Conservation (phyloP, 2,888 invertebrate species). For the Aricia artaxerxes region DNA sequence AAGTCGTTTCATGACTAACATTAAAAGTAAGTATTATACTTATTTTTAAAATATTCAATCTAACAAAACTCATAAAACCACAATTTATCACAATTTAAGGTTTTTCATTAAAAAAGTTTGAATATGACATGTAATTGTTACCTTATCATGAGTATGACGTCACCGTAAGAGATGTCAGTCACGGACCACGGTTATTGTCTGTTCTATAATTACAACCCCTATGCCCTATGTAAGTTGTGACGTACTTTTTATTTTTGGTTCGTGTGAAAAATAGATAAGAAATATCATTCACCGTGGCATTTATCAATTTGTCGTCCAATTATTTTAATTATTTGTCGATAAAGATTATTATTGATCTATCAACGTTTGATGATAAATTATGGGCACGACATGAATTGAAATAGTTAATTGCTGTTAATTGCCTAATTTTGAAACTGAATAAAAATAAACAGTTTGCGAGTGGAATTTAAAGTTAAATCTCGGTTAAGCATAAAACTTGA, state of each 20-base stretch:
- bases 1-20: no score
- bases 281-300: not conserved
- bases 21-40: no score
- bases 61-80: no score
- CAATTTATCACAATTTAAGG: no score
- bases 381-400: not conserved
- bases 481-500: no score
- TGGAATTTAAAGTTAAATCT: no score
- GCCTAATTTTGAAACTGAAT: not conserved
- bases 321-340: constrained; percentile 3
- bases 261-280: not conserved
- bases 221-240: constrained; percentile 1
- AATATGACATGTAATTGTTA: no score
- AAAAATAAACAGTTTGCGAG: no score
- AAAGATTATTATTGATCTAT: not conserved
- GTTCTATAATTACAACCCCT: not conserved
- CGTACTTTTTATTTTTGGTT: constrained; percentile 1
- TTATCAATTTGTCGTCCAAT: constrained; percentile 7
- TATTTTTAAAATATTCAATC: no score
- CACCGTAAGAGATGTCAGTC: not conserved
- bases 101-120: no score
- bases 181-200: not conserved
- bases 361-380: not conserved
- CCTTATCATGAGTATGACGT: no score
- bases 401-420: not conserved